phyloP scores from a whole-genome alignment of 2,113 vertebrate species.

The Solea solea region DNA sequence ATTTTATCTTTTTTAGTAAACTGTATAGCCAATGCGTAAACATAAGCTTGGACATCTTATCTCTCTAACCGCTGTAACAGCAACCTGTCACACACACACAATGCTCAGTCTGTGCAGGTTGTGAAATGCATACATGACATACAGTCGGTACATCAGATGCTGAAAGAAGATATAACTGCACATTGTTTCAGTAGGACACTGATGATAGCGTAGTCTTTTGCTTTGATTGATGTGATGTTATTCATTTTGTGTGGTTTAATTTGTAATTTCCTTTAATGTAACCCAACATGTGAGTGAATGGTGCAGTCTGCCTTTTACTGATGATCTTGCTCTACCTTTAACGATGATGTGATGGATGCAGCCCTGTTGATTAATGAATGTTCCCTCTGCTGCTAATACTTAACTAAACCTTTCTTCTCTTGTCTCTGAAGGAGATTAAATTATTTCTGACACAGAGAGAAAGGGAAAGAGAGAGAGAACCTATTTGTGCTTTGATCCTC shows the following conservation, averaged over 20 bases:
- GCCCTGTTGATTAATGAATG: conserved; percentile 53
- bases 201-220: background rate
- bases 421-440: conserved; percentile 41
- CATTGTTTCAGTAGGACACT: conserved; percentile 12
- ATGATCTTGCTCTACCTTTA: conserved; percentile 43
- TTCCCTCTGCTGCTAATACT: conserved; percentile 57
- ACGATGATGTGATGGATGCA: conserved; percentile 59
- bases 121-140: conserved; percentile 25
- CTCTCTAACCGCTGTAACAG: conserved; percentile 65
- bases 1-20: conserved; percentile 57
- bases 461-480: conserved; percentile 42
- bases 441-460: conserved; percentile 40
- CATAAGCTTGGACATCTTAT: conserved; percentile 76
- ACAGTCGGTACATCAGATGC: conserved; percentile 20
- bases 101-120: conserved; percentile 22
- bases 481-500: conserved; percentile 38
- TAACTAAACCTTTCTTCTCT: conserved; percentile 52
- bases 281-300: conserved; percentile 47
- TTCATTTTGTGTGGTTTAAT: conserved; percentile 41
- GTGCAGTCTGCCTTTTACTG: conserved; percentile 37
- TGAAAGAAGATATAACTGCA: conserved; percentile 12
- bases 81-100: conserved; percentile 50
- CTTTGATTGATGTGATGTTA: conserved; percentile 32
- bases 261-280: conserved; percentile 38
- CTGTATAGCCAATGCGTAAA: conserved; percentile 60